Conservation (phyloP, 2,888 invertebrate genomes). For the Bellardia pandia region DNA sequence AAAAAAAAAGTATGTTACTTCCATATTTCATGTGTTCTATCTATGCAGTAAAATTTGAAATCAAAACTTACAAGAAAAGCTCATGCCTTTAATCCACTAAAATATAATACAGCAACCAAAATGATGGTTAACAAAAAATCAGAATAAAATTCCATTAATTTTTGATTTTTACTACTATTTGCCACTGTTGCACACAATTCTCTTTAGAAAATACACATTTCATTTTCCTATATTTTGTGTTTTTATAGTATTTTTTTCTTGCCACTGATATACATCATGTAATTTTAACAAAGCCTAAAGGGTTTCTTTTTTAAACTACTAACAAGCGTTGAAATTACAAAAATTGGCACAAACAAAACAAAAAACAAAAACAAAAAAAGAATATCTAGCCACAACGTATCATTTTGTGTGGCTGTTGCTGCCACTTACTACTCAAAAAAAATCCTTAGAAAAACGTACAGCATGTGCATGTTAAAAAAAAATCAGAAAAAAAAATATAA, state of each 20-base stretch:
- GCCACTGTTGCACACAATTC: background rate
- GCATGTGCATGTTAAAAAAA: background rate
- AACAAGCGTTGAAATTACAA: constrained; percentile 20
- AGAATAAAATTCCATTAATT: constrained; percentile 54
- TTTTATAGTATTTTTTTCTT: constrained; percentile 3
- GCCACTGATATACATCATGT: constrained; percentile 33
- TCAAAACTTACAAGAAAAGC: too few species aligned
- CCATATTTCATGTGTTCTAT: too few species aligned
- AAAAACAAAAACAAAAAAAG: background rate
- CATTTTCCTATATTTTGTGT: background rate
- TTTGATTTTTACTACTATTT: constrained; percentile 26
- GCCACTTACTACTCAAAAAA: background rate
- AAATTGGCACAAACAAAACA: background rate
- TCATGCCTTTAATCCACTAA: too few species aligned
- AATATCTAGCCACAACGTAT: background rate
- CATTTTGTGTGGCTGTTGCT: constrained; percentile 8
- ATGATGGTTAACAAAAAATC: background rate
- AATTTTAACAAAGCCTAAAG: constrained; percentile 55
- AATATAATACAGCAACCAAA: background rate
- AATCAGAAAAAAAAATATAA: constrained; percentile 12
- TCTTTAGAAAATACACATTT: background rate
- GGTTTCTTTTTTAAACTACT: constrained; percentile 1
- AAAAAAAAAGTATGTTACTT: too few species aligned
- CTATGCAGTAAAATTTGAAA: too few species aligned
- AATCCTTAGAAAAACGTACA: constrained; percentile 3